Base-by-base conservation (phyloP, 2,888 invertebrate genomes). In the Harpalus rubripes region DNA sequence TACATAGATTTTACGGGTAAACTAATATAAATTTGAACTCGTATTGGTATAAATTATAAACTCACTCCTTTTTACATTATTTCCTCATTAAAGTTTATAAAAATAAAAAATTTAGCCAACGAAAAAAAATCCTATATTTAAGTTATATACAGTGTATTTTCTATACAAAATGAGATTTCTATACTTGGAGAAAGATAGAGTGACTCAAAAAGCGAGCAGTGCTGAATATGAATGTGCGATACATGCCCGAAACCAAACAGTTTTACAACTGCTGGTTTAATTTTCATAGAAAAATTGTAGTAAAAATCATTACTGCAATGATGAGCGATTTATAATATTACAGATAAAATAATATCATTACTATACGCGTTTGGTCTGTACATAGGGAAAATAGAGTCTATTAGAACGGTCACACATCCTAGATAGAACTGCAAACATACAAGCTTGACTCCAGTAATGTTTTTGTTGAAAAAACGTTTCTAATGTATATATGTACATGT, bases 251-350 rank as follows among this genome's bases (percentile, higher is more conserved):
- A 12, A 16, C 39, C 26, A 5, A 72, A 41, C 72, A 72, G 72
- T 72, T 26, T 18, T n/a, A 65, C 0, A 72, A 72, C 72, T 72
- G 72, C 10, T 72, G 52, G 12, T 22, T 10, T 22, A 18, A 32
- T 32, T 84, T 84, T 84, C 78, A 78, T 84, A 84, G 84, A 84
- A 84, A 81, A 83, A 83, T 74, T 78, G 78, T 84, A 84, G 65
- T 84, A 84, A 84, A 83, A 84, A 78, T 84, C 15, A 26, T 44
- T 65, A 26, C 32, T 83, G 83, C 83, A 32, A 74, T 84, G 84
- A 84, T 84, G 84, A 84, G 41, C 58, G 78, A 16, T 44, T 72
- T 56, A 32, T 78, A 79, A 61, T 16, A 26, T 61, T 59, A 76
- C 76, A 44, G 32, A 63, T 83, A 76, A 56, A 81, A 56, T 41